Evolutionary conservation across 2,888 invertebrate species (phyloP), one percentile per base, ranked within the genome.

Genomic region (Hemaris fuciformis): DNA sequence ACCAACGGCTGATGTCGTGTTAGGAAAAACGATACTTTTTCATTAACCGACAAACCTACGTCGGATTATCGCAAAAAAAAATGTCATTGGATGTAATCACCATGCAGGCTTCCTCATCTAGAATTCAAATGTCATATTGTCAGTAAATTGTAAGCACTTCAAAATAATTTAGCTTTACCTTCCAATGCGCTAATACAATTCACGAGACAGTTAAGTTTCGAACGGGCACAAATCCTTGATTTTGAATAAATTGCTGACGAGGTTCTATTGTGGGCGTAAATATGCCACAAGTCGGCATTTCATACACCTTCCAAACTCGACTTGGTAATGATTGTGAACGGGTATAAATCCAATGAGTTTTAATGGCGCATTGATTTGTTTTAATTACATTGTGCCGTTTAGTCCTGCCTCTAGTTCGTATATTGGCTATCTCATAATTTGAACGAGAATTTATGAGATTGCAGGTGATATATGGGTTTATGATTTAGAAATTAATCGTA

Each of bases 211-310:
- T 31, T 43, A 53, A 61, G 43, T 53, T 46, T 46, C 41, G 48
- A 60, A 53, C 57, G 45, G 45, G 57, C 38, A 57, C 43, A 61
- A 61, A 61, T 89, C 84, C 86, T 88, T 87, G 85, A 83, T 88
- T 89, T 85, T 81, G 84, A 83, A 88, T 87, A 86, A 87, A 84
- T 87, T 83, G 85, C 83, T 79, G 81, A 79, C 80, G 80, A 80
- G 74, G 80, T 76, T 73, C 74, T 83, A 63, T 83, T 76, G 91
- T 89, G 85, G 91, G 90, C 83, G 87, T 84, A 68, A 85, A 79
- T 83, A 85, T 83, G 83, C 81, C 80, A 81, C 81, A 82, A 72
- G 53, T 53, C 53, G n/a, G 46, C 73, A 75, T 71, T 61, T 43
- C 45, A 73, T 73, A 75, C 74, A 76, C 72, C 73, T 75, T 41